Evolutionary conservation across 2,797 vertebrate species (phyloP), one percentile per base, ranked within the genome.

Genomic region (Poecilia gillii): DNA sequence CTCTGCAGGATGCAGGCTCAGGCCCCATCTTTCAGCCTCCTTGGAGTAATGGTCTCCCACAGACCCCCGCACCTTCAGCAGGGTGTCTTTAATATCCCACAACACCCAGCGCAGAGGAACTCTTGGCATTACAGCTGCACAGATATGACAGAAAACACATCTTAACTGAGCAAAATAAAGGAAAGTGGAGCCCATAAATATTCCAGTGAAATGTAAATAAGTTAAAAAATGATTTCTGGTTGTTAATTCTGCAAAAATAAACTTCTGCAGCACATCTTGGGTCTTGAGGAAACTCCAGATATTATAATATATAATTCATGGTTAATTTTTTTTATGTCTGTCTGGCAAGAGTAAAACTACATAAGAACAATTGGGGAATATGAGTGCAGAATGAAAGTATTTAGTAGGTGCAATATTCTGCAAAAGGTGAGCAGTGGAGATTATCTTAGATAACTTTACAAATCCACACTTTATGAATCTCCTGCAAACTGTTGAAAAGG

Each of bases 41-140:
- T 91, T 89, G 1, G 96, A 96, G 51, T 99, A 99, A 72, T 97
- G 97, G 73, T 96, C 92, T 2, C 97, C 97, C 1, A 98, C 94
- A 0, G 98, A 96, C 4, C 41, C 78, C 31, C 96, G 96, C 76
- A 99, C 94, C 83, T 95, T 97, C 73, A 99, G 89, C 74, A 99
- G 90, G 0, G 98, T 99, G 93, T 99, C 97, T 77, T 97, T 99
- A 82, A 98, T 96, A 0, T 99, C 98, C 98, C 98, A 99, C 0
- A 99, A 96, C 64, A 99, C 90, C 78, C 98, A 96, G 28, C 93
- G 95, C 36, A 97, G 93, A 64, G 93, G 77, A 84, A 25, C 41
- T 20, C 53, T 84, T 53, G 73, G 77, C 97, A 97, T 97, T 5
- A 73, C 87, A 81, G 84, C 94, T 95, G 78, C 55, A 81, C 28